Evolutionary conservation across 2,888 invertebrate species (phyloP).

Genomic region (Hypolimnas misippus): DNA sequence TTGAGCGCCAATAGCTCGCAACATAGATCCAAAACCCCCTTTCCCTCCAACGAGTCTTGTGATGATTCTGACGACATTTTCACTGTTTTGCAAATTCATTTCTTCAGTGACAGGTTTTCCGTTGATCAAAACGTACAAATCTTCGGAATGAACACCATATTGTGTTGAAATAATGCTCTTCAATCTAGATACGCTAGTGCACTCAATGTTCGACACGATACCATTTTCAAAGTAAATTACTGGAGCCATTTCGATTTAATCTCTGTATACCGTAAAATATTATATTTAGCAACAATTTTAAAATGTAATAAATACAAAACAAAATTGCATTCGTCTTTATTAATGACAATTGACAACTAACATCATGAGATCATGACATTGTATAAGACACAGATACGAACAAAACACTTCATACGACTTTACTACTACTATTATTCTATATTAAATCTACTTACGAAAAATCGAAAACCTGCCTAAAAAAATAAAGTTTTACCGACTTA

Average conservation of each 20-base stretch:
- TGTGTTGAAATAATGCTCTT: conserved; percentile 64
- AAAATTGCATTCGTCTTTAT: background rate
- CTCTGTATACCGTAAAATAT: background rate
- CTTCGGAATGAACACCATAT: conserved; percentile 64
- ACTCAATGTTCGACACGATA: conserved; percentile 47
- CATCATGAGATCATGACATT: background rate
- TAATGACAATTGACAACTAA: background rate
- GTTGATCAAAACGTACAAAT: conserved; percentile 83
- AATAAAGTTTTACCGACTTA: too few species aligned
- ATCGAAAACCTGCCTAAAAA: too few species aligned
- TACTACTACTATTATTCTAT: background rate
- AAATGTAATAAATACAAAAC: background rate
- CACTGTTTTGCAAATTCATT: conserved; percentile 57
- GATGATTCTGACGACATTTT: conserved; percentile 81
- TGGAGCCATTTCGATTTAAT: conserved; percentile 29
- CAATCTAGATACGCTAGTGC: conserved; percentile 53
- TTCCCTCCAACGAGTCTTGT: conserved; percentile 91
- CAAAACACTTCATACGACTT: background rate
- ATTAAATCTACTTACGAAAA: too few species aligned
- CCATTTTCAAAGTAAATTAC: conserved; percentile 64
- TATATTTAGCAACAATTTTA: background rate
- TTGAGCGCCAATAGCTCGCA: conserved; percentile 98
- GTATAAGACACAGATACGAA: background rate
- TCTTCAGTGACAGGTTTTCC: conserved; percentile 68
- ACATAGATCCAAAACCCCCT: conserved; percentile 99